Evolutionary conservation across 2,113 vertebrate genomes (phyloP), one percentile per base, ranked within the genome.

Genomic region (Procavia capensis): DNA sequence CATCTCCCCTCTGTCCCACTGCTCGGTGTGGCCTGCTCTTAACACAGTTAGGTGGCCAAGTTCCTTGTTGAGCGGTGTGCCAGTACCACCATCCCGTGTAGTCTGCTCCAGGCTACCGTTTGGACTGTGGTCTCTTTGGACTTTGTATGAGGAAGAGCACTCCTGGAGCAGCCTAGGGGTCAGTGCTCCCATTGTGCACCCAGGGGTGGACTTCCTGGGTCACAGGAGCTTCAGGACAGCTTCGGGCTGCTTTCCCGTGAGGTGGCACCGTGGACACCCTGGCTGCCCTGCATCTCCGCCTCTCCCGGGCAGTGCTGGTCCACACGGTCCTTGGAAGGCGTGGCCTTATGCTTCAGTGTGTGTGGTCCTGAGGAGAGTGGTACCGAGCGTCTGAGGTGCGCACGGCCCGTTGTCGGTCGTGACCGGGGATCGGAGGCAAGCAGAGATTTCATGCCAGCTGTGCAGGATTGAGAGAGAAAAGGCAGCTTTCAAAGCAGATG

Each of bases 21-120:
- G 0, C 6, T 16, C 9, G 3, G 75, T 22, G 5, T 8, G 5
- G 6, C n/a, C 25, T 36, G 1, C 27, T 19, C 3, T 6, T 13
- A 20, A 0, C 2, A 0, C 2, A 2, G 41, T 8, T 6, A 8
- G 66, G 19, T 66, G 13, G 29, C 34, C 19, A n/a, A 5, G 25
- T 1, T 7, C 1, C 0, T 10, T 0, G 7, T 29, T 31, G 13
- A 54, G 14, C 1, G 9, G 1, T 13, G 2, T 6, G 14, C 9
- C 3, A 1, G 0, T 57, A 10, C 59, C 9, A 0, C 0, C 0
- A 1, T 27, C 41, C 14, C 3, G 0, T 0, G 0, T 6, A 0
- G 13, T 6, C 41, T 25, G 11, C 20, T 47, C 17, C 39, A 1
- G 1, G 5, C 0, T 31, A 29, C 3, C 0, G 0, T 20, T 22